Evolutionary conservation across 2,113 vertebrate genomes (phyloP).

Genomic region (Nothoprocta pentlandii): DNA sequence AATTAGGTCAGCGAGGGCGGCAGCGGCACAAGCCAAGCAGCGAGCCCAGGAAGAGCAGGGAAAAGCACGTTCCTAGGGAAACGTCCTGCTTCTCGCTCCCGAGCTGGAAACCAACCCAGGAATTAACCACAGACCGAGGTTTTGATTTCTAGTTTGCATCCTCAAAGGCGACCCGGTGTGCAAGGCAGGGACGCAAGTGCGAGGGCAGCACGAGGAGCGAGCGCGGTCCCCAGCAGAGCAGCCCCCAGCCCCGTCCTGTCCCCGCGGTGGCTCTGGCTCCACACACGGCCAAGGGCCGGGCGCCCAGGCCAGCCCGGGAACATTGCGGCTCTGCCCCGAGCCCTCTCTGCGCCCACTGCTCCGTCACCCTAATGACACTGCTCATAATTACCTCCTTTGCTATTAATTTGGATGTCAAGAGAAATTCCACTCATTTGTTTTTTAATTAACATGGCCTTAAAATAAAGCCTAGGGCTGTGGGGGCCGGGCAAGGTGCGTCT

Average conservation of each 20-base stretch:
- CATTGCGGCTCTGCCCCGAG: not conserved
- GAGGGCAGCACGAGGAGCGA: too few relatives aligned
- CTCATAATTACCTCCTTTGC: slow-evolving; percentile 11
- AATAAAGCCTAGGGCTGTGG: not conserved
- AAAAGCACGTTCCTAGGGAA: slow-evolving; percentile 53
- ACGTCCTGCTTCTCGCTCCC: not conserved
- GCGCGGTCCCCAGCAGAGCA: too few relatives aligned
- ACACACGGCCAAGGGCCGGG: too few relatives aligned
- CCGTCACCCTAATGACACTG: slow-evolving; percentile 17
- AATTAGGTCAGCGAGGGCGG: too few relatives aligned
- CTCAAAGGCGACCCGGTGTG: not conserved
- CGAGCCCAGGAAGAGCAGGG: not conserved
- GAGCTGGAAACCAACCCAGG: not conserved
- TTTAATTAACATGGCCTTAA: slow-evolving; percentile 68
- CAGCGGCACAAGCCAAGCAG: not conserved
- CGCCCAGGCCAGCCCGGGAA: too few relatives aligned
- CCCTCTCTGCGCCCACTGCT: slow-evolving; percentile 47
- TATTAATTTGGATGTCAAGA: slow-evolving; percentile 59
- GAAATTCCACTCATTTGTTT: slow-evolving; percentile 19
- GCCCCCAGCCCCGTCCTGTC: too few relatives aligned
- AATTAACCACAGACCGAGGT: not conserved
- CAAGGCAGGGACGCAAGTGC: accelerated
- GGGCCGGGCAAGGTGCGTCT: not conserved
- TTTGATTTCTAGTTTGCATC: accelerated
- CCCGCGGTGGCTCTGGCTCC: too few relatives aligned